Percentiles rank a stretch among this genome's conserved stretches.
These are phyloP conservation scores for Chrysomela aeneicollis DNA, from an alignment of 2,888 invertebrate genomes.

Conservation along the genomic window DNA sequence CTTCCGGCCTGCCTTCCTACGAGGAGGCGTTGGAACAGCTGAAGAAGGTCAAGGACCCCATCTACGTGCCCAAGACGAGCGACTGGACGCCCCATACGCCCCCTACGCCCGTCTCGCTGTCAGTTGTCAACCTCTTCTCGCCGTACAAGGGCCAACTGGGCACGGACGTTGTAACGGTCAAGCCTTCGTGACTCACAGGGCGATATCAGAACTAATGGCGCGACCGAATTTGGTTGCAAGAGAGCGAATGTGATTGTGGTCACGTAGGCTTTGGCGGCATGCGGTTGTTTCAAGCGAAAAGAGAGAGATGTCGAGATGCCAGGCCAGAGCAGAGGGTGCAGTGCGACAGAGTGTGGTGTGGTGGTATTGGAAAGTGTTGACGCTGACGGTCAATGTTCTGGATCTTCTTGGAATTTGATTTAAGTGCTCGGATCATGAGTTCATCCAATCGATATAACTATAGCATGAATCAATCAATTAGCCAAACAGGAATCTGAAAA, in stretches of 20 bases:
- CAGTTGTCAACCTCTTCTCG: conserved; percentile 58
- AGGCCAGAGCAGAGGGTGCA: too few relatives aligned
- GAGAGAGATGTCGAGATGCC: too few relatives aligned
- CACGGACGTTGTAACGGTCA: neutral
- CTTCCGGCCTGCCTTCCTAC: conserved; percentile 71
- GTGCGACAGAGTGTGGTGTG: too few relatives aligned
- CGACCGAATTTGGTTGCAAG: neutral
- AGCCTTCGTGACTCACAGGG: too few relatives aligned
- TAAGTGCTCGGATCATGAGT: too few relatives aligned
- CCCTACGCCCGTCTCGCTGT: conserved; percentile 52
- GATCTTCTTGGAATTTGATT: too few relatives aligned
- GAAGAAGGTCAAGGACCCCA: conserved; percentile 58
- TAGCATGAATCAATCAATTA: too few relatives aligned
- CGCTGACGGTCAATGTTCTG: too few relatives aligned
- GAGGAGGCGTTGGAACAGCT: conserved; percentile 70
- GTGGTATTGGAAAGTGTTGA: too few relatives aligned
- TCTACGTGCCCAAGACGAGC: conserved; percentile 34
- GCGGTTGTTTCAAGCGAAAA: too few relatives aligned
- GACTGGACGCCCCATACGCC: conserved; percentile 51
- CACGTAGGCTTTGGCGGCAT: conserved; percentile 22
- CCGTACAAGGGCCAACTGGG: conserved; percentile 6
- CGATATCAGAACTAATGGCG: neutral
- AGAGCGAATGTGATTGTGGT: conserved; percentile 17
- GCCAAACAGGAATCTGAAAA: too few relatives aligned
- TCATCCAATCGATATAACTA: too few relatives aligned